A percentile compares a stretch with the other conserved stretches of the same genome.
Conservation (phyloP, 2,113 vertebrate species). For the Onychostruthus taczanowskii region DNA sequence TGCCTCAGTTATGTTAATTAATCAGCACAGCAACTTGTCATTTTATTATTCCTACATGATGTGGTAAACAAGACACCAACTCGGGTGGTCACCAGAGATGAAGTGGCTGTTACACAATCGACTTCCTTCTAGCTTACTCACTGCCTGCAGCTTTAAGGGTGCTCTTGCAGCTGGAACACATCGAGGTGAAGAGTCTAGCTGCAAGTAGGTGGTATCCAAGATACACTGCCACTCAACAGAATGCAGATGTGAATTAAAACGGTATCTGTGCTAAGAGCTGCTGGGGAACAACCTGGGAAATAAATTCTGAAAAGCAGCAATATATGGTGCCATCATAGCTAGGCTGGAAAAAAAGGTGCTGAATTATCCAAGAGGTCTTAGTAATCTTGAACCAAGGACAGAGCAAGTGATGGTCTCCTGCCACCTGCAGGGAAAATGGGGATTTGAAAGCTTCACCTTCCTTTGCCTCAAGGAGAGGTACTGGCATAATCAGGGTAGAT, state of each 20-base stretch:
- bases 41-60: slow-evolving; percentile 38
- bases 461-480: neutral
- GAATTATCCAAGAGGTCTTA: neutral
- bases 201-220: neutral
- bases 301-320: neutral
- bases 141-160: neutral
- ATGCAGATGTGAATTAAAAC: neutral
- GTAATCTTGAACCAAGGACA: neutral
- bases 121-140: neutral
- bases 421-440: neutral
- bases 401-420: neutral
- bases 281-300: neutral
- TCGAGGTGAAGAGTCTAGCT: neutral
- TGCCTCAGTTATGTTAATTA: neutral
- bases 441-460: neutral
- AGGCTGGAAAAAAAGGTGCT: neutral
- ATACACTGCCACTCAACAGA: neutral
- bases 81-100: neutral
- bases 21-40: slow-evolving; percentile 28
- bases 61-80: slow-evolving; percentile 14
- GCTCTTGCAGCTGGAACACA: neutral
- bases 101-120: neutral
- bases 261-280: neutral
- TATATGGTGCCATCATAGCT: neutral
- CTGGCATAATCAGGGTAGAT: neutral